Base-by-base conservation (phyloP, 2,888 invertebrate species). In the Protophormia terraenovae region DNA sequence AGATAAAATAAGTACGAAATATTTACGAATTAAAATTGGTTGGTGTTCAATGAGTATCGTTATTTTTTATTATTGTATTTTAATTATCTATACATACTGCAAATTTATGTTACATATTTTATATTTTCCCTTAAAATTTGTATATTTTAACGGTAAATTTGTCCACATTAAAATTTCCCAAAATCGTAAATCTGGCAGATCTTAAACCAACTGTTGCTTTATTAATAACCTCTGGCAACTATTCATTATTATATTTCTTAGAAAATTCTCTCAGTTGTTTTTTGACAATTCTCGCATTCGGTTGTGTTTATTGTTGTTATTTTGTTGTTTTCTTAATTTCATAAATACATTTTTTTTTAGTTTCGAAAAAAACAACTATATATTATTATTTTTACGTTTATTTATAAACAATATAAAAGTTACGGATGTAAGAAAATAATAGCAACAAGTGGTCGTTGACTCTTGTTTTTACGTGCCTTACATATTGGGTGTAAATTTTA, bases 381-480 rank as follows among this genome's bases (percentile, higher is more conserved):
- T 19, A 53, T 5, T 41, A 14, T n/a, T 19, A 8, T 41, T 35
- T 41, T 35, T 19, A 58, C 29, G 29, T 45, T 72, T 27, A 32
- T 38, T 24, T 12, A 60, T 19, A 47, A 50, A 47, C 45, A 41
- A 45, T 32, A 32, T 32, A 5, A n/a, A 2, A 53, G 55, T 29
- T 47, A 67, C 32, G 45, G n/a, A 55, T 50, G 38, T 53, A 53
- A 62, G 29, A 41, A 24, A 35, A 60, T 12, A 35, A 60, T 12
- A n/a, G 19, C 73, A 80, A 80, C 73, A 64, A 58, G 73, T 80
- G 73, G 80, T 60, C 66, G 38, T 80, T 80, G 55, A 66, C 64
- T 66, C 12, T 24, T 55, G 16, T 64, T 12, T 53, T 53, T 53
- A 62, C 45, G 60, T 19, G 60, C 24, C n/a, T 66, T 66, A 45